A percentile compares a stretch with the other conserved stretches of the same genome.
Conservation (phyloP, 2,113 vertebrate genomes). For the Pollachius pollachius region DNA sequence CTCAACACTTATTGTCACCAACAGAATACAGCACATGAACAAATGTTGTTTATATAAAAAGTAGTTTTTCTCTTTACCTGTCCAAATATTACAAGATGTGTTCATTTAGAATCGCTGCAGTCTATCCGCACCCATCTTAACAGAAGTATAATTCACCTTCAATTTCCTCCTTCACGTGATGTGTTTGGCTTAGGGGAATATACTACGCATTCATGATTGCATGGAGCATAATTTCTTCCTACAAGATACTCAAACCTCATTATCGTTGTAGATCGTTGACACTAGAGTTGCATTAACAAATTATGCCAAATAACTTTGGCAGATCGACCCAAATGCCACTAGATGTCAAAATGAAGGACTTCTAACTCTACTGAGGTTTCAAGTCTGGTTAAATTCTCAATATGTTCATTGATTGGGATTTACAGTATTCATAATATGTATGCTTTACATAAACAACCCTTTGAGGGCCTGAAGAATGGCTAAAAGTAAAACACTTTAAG, state of each 20-base stretch:
- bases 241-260: not conserved
- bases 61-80: not conserved
- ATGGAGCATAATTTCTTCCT: constrained; percentile 1
- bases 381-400: no score
- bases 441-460: not conserved
- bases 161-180: constrained; percentile 13
- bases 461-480: constrained; percentile 25
- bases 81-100: not conserved
- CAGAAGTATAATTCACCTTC: constrained; percentile 28
- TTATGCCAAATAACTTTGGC: not conserved
- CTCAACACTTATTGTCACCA: not conserved
- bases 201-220: constrained; percentile 3
- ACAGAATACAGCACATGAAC: constrained; percentile 6
- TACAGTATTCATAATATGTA: not conserved
- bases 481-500: constrained; percentile 27
- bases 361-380: no score
- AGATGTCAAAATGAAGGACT: no score
- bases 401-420: no score
- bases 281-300: not conserved
- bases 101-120: not conserved
- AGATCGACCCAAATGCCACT: not conserved
- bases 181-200: not conserved
- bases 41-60: constrained; percentile 19
- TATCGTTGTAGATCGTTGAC: no score
- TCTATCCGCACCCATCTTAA: constrained; percentile 6